Evolutionary conservation across 1,140 invertebrate species (phyloP).

Genomic region (Aphaenogaster ashmeadi): DNA sequence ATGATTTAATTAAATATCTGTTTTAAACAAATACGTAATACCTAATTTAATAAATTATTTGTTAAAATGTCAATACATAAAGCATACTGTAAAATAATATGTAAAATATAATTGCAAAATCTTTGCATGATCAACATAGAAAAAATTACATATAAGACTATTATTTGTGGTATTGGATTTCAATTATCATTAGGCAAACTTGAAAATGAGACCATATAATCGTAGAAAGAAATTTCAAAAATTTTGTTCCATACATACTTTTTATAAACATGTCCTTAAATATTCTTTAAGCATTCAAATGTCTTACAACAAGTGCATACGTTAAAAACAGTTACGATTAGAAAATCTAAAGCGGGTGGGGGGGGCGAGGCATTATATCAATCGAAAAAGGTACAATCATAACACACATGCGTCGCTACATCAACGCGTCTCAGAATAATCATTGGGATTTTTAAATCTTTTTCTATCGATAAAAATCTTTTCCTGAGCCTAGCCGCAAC

Average conservation of each 20-base stretch:
- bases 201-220: constrained; percentile 1
- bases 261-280: constrained; percentile 3
- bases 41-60: background rate
- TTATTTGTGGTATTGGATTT: constrained; percentile 1
- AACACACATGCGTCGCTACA: constrained; percentile 25
- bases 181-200: constrained; percentile 21
- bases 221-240: constrained; percentile 17
- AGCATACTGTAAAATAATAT: background rate
- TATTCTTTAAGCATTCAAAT: constrained; percentile 26
- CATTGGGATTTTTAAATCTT: background rate
- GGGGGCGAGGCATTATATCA: background rate
- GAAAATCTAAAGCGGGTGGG: background rate
- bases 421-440: constrained; percentile 22
- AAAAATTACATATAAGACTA: constrained; percentile 7
- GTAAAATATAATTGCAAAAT: constrained; percentile 31
- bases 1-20: background rate
- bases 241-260: constrained; percentile 7
- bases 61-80: constrained; percentile 7
- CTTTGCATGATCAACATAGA: constrained; percentile 5
- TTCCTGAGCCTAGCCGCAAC: background rate
- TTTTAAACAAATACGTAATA: constrained; percentile 30
- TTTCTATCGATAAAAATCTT: background rate
- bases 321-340: background rate
- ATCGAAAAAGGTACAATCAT: background rate
- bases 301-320: background rate